Base-by-base conservation (phyloP, 2,113 vertebrate genomes). In the Parotia lawesii region DNA sequence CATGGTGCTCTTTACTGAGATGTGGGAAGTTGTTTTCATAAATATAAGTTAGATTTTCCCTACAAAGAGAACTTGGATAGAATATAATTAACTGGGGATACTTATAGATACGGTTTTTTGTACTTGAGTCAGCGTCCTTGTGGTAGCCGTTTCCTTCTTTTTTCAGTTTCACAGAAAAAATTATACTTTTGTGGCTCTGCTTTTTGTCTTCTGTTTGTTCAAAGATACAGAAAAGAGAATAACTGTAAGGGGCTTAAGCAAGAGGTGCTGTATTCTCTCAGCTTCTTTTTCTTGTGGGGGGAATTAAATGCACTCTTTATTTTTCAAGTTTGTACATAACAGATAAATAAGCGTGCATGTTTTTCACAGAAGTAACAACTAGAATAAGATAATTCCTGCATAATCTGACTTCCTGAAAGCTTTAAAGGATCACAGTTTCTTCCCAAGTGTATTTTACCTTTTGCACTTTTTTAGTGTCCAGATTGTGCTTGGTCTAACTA, bases 1-100 rank as follows among this genome's bases (percentile, higher is more conserved):
- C 92, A 66, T 90, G 58, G 50, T 91, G 71, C 29, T 87, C 35
- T 91, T 93, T 70, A 76, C 33, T 85, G 67, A 70, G 50, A 73
- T 93, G 54, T 57, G 54, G 74, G 66, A 93, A 96, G 74, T 85
- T 85, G 81, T 82, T 96, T 96, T 94, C 78, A 38, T 91, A 87
- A 89, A 87, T 91, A 45, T 8, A 77, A 85, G 69, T 82, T 93
- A 82, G 74, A 75, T 12, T 69, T 96, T 48, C 45, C 48, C 25
- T 82, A 54, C 50, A 48, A 91, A 61, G 25, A 85, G 22, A 72
- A 53, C 45, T 87, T 93, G 74, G 53, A 54, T 78, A 78, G 77
- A 94, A 40, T 87, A 42, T 61, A 79, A 79, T 79, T 91, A 91
- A 51, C 42, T 76, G 24, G 35, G 35, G 28, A 87, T 65, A 62